Evolutionary conservation across 2,113 vertebrate genomes (phyloP).

Genomic region (Tiliqua scincoides): DNA sequence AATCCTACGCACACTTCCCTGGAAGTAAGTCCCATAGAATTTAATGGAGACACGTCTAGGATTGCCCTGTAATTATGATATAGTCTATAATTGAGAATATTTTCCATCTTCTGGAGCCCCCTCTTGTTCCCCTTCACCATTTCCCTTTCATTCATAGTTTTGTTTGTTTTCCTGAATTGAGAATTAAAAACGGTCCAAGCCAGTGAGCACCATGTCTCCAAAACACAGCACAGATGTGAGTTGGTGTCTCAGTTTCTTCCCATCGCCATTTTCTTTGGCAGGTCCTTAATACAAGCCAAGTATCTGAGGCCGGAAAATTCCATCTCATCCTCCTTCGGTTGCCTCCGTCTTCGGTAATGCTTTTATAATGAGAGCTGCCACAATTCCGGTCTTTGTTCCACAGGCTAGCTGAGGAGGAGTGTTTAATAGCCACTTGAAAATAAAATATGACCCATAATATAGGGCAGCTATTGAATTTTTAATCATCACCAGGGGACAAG

Average conservation of each 20-base stretch:
- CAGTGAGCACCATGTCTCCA: background rate
- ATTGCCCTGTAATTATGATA: background rate
- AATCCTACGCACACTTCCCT: too few species aligned
- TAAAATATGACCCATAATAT: constrained; percentile 25
- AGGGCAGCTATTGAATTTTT: constrained; percentile 30
- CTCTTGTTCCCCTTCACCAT: background rate
- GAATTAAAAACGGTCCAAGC: background rate
- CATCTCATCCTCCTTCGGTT: accelerated
- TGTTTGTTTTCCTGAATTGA: background rate
- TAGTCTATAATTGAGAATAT: background rate
- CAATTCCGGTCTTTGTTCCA: background rate
- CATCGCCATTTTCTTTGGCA: background rate
- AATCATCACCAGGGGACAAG: background rate
- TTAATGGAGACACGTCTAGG: too few species aligned
- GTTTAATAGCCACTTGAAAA: constrained; percentile 23
- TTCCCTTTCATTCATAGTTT: background rate
- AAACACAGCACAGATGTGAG: background rate
- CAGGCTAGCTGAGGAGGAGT: constrained; percentile 11
- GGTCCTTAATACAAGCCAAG: background rate
- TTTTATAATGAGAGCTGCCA: background rate
- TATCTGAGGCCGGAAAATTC: background rate
- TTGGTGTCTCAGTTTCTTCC: background rate
- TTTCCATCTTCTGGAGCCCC: background rate
- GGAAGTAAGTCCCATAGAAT: too few species aligned
- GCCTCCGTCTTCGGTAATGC: background rate